A percentile compares a stretch with the other conserved stretches of the same genome.
phyloP scores from a whole-genome alignment of 1,140 invertebrate species.

The Bombus balteatus region DNA sequence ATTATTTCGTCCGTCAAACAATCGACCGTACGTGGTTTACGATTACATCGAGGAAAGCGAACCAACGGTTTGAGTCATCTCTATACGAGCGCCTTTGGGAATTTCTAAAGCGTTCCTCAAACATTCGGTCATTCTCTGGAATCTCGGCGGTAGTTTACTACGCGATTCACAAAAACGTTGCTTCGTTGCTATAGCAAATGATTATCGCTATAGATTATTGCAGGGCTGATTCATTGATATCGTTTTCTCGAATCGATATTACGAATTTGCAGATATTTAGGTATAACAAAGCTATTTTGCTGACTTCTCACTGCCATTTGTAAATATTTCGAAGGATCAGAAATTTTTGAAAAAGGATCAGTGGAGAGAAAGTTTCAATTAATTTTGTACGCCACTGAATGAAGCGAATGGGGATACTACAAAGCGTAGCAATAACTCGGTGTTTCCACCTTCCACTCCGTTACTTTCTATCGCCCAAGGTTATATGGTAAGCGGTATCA shows the following conservation, averaged over 20 bases:
- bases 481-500: background rate
- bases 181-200: background rate
- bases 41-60: background rate
- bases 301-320: accelerated
- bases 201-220: background rate
- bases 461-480: background rate
- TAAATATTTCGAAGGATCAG: background rate
- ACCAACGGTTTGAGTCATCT: constrained; percentile 36
- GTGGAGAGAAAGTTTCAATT: background rate
- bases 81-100: too few species aligned
- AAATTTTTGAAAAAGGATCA: background rate
- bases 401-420: background rate
- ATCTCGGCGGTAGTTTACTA: background rate
- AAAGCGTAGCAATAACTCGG: background rate
- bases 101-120: background rate
- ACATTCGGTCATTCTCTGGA: background rate
- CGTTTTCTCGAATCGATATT: background rate
- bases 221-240: background rate
- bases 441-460: background rate
- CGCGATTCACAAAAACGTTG: background rate
- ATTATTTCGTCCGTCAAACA: constrained; percentile 33
- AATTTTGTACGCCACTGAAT: background rate
- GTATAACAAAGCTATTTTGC: background rate
- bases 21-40: constrained; percentile 5
- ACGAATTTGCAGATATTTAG: background rate